Evolutionary conservation across 2,797 vertebrate species (phyloP).

Genomic region (Hydrophis major): DNA sequence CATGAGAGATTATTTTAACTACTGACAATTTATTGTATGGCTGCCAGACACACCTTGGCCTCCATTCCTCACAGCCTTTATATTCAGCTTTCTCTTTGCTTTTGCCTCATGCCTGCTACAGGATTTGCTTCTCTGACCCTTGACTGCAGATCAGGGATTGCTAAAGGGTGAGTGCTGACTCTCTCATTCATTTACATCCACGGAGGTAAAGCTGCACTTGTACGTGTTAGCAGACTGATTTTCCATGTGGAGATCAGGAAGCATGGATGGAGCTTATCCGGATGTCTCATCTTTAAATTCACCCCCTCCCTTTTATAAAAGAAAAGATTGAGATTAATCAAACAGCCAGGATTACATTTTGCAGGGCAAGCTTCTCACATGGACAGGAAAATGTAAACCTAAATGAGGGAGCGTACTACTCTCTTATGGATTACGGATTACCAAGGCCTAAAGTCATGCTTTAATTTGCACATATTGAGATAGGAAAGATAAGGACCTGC

Average conservation of each 20-base stretch:
- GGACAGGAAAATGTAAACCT: neutral
- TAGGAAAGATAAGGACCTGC: neutral
- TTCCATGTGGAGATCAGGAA: neutral
- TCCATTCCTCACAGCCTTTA: neutral
- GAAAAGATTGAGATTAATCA: neutral
- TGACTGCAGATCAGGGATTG: neutral
- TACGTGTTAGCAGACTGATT: neutral
- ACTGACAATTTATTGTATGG: neutral
- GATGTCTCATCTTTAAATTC: neutral
- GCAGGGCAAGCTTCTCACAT: neutral
- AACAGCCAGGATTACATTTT: neutral
- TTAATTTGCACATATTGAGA: neutral
- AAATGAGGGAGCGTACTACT: no score
- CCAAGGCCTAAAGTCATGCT: neutral
- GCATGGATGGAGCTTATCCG: neutral
- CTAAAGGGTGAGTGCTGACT: neutral
- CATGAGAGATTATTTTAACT: neutral
- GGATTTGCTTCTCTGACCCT: neutral
- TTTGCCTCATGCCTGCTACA: neutral
- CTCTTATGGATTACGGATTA: neutral
- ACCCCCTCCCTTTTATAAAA: neutral
- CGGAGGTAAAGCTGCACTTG: neutral
- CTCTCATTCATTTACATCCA: neutral
- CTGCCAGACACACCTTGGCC: constrained; percentile 5
- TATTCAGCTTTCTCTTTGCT: constrained; percentile 5